phyloP scores from a whole-genome alignment of 2,888 invertebrate species.

The Trissonchulus latispiculum region DNA sequence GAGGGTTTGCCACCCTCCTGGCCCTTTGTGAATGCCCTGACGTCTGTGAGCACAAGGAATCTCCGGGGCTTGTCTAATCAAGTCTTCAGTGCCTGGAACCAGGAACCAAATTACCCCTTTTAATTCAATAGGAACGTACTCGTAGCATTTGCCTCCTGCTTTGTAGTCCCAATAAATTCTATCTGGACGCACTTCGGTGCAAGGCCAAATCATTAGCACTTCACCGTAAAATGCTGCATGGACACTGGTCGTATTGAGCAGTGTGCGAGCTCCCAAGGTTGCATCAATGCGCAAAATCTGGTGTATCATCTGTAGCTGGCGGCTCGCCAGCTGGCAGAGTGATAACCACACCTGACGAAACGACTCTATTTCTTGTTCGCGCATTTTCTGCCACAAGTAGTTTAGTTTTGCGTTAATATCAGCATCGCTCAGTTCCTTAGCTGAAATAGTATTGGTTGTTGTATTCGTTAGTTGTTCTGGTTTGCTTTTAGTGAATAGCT shows the following conservation, averaged over 20 bases:
- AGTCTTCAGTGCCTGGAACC: slow-evolving; percentile 3
- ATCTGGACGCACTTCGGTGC: not conserved
- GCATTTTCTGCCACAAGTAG: not conserved
- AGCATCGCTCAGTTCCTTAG: not conserved
- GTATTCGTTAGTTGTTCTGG: not conserved
- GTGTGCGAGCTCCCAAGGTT: not conserved
- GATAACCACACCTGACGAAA: not conserved
- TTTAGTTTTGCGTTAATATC: not conserved
- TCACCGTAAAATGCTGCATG: not conserved
- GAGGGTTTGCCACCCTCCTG: not conserved
- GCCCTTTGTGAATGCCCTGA: not conserved
- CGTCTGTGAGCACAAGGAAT: not conserved
- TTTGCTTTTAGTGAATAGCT: not conserved
- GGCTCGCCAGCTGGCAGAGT: not conserved
- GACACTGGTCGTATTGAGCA: not conserved
- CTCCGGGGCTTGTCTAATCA: not conserved
- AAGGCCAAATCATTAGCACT: not conserved
- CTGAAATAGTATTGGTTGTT: not conserved
- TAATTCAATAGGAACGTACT: not conserved
- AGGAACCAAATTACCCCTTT: not conserved
- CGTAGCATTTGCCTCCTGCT: not conserved
- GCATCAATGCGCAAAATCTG: not conserved
- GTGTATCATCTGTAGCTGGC: not conserved
- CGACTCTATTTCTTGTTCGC: not conserved
- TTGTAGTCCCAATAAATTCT: not conserved